phyloP scores from a whole-genome alignment of 2,113 vertebrate species.

The Talpa occidentalis region DNA sequence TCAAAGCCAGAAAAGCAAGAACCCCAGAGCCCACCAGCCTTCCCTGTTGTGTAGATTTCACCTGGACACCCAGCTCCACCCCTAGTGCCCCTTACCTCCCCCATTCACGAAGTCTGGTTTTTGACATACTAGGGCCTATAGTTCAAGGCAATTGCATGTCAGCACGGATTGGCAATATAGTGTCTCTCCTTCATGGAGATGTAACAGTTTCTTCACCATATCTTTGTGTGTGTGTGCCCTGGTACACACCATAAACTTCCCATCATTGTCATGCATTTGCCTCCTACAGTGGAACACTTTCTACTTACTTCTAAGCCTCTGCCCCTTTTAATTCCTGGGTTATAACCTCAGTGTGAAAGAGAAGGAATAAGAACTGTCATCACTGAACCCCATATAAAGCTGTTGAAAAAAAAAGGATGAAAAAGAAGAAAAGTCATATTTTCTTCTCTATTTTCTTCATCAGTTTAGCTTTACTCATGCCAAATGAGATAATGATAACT shows the following conservation, averaged over 20 bases:
- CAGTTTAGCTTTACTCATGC: neutral
- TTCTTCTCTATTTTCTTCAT: conserved; percentile 48
- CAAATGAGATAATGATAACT: conserved; percentile 57
- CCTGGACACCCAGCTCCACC: too few relatives aligned
- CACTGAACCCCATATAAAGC: neutral
- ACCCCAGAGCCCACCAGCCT: too few relatives aligned
- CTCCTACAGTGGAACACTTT: neutral
- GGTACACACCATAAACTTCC: neutral
- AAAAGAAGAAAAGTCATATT: neutral
- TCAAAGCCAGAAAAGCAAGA: too few relatives aligned
- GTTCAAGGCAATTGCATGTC: too few relatives aligned
- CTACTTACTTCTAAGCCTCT: neutral
- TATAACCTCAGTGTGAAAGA: neutral
- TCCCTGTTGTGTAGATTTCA: too few relatives aligned
- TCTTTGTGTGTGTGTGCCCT: neutral
- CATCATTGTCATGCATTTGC: neutral
- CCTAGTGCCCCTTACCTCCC: too few relatives aligned
- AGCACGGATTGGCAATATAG: too few relatives aligned
- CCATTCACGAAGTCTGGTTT: too few relatives aligned
- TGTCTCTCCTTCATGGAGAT: too few relatives aligned
- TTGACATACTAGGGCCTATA: too few relatives aligned
- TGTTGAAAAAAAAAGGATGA: neutral
- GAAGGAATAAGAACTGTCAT: neutral
- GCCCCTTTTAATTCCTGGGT: neutral
- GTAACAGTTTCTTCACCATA: neutral